phyloP scores from a whole-genome alignment of 2,797 vertebrate species.

The Pipistrellus pipistrellus region DNA sequence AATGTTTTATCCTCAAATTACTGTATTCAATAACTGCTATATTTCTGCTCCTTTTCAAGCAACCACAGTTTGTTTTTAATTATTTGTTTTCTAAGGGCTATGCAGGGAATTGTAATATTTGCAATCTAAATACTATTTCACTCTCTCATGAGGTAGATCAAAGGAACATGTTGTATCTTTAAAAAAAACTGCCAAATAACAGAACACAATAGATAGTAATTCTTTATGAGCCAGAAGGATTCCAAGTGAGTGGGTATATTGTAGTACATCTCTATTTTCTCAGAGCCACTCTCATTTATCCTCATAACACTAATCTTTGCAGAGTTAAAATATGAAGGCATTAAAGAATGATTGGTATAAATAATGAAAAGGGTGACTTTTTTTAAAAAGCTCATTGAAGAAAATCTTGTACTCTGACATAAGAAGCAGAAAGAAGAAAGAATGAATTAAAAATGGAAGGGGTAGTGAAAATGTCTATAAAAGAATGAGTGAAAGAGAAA shows the following conservation, averaged over 20 bases:
- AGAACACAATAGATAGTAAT: conserved; percentile 5
- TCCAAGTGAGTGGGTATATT: neutral
- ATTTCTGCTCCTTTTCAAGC: conserved; percentile 58
- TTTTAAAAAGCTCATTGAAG: neutral
- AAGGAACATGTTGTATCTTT: neutral
- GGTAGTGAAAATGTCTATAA: neutral
- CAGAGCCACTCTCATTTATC: neutral
- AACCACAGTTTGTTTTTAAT: conserved; percentile 47
- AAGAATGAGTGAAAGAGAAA: neutral
- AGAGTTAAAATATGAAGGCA: conserved; percentile 16
- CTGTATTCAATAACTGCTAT: neutral
- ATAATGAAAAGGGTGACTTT: neutral
- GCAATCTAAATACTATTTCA: conserved; percentile 36
- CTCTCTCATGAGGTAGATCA: neutral
- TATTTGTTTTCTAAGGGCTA: conserved; percentile 48
- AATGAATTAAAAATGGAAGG: conserved; percentile 46
- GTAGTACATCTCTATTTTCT: neutral
- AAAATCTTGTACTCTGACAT: neutral
- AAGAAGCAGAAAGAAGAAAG: conserved; percentile 55
- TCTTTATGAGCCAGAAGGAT: conserved; percentile 34
- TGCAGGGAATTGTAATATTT: conserved; percentile 10
- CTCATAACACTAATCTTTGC: conserved; percentile 16
- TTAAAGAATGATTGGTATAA: conserved; percentile 56
- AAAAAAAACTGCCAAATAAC: neutral
- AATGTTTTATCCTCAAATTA: conserved; percentile 58